Conservation (phyloP, 1,140 invertebrate genomes). For the Melanaphis sacchari region DNA sequence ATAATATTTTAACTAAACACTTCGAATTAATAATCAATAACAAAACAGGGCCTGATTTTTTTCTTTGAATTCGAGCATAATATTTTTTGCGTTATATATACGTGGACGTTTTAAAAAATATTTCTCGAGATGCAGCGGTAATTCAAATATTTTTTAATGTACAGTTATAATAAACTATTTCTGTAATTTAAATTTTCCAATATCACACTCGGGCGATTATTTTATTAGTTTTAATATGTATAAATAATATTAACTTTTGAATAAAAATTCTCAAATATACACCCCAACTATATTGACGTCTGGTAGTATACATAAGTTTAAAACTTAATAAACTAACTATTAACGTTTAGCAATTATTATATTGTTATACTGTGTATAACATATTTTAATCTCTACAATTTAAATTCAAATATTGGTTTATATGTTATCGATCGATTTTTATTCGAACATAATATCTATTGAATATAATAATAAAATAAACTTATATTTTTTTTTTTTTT, state of each 20-base stretch:
- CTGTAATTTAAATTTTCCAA: rapidly evolving
- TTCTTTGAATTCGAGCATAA: neutral
- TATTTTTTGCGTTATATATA: neutral
- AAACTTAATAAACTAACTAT: too few relatives aligned
- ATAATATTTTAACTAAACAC: neutral
- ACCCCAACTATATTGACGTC: neutral
- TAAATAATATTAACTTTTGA: neutral
- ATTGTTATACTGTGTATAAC: too few relatives aligned
- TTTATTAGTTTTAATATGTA: neutral
- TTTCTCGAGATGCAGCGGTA: neutral
- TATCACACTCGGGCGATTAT: neutral
- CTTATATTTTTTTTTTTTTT: neutral
- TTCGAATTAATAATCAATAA: neutral
- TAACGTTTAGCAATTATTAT: too few relatives aligned
- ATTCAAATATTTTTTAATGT: neutral
- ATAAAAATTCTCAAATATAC: neutral
- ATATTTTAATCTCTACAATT: neutral
- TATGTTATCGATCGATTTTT: neutral
- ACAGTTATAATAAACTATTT: neutral
- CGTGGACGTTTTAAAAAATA: neutral
- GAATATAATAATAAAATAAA: too few relatives aligned
- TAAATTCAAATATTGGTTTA: neutral
- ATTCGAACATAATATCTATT: too few relatives aligned
- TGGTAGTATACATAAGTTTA: neutral
- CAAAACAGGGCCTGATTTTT: neutral